phyloP scores from a whole-genome alignment of 23 tunicate genomes.

The Corella eumyota region DNA sequence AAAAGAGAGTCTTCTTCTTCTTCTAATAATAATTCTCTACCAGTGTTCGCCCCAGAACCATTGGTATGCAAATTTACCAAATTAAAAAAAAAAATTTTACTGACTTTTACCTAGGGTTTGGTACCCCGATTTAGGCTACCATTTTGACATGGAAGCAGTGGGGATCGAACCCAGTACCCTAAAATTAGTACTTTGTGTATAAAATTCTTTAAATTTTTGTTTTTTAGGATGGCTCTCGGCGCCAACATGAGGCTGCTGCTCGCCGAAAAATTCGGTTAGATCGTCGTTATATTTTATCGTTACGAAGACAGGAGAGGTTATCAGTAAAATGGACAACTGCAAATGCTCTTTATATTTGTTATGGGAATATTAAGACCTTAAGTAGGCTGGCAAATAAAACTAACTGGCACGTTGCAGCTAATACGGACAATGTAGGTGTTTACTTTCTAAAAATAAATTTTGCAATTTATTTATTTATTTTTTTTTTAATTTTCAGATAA shows the following conservation, averaged over 20 bases:
- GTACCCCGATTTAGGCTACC: too few relatives aligned
- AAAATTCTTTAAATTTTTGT: too few relatives aligned
- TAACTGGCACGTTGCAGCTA: slow-evolving; percentile 55
- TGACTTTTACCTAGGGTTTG: too few relatives aligned
- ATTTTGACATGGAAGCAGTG: too few relatives aligned
- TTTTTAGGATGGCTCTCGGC: slow-evolving; percentile 56
- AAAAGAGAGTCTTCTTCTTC: not conserved
- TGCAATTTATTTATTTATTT: not conserved
- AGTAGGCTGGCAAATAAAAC: slow-evolving; percentile 12
- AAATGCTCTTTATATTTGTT: slow-evolving; percentile 36
- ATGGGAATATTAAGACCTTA: slow-evolving; percentile 37
- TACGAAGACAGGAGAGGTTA: slow-evolving; percentile 21
- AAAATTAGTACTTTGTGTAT: too few relatives aligned
- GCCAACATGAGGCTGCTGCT: slow-evolving; percentile 61
- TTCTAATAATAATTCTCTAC: not conserved
- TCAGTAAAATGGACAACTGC: slow-evolving; percentile 38
- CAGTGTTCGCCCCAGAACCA: slow-evolving; percentile 23
- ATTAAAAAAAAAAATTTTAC: too few relatives aligned
- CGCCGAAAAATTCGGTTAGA: slow-evolving; percentile 77
- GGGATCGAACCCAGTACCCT: too few relatives aligned
- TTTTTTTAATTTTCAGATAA: slow-evolving; percentile 15
- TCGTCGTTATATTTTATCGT: slow-evolving; percentile 46
- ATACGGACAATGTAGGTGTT: too few relatives aligned
- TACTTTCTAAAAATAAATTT: not conserved
- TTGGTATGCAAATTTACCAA: slow-evolving; percentile 4